phyloP scores from a whole-genome alignment of 2,797 vertebrate genomes.

The Linurgus olivaceus region DNA sequence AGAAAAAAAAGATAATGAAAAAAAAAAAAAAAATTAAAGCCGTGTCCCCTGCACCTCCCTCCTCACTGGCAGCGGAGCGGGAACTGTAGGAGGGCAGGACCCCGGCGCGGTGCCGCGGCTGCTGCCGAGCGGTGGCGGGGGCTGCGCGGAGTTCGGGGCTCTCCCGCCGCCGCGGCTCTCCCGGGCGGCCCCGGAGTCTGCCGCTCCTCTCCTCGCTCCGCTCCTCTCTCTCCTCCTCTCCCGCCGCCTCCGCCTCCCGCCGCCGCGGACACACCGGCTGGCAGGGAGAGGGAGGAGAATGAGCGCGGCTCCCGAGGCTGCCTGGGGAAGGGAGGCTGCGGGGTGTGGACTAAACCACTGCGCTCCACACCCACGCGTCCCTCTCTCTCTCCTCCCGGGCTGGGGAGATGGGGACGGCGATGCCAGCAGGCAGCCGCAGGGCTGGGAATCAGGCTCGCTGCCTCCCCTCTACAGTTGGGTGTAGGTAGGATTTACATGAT shows the following conservation, averaged over 20 bases:
- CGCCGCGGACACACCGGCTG: slow-evolving; percentile 43
- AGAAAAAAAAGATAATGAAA: not conserved
- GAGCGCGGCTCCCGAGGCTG: slow-evolving; percentile 35
- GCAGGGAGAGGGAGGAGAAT: slow-evolving; percentile 60
- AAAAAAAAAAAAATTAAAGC: not conserved
- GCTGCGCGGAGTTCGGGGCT: not conserved
- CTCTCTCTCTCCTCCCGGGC: not conserved
- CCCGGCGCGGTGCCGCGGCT: not conserved
- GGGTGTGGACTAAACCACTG: slow-evolving; percentile 62
- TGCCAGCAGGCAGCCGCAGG: not conserved
- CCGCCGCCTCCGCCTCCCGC: slow-evolving; percentile 29
- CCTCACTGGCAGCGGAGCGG: slow-evolving; percentile 49
- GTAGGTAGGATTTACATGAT: slow-evolving; percentile 41
- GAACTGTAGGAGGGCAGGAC: not conserved
- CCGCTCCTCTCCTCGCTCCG: not conserved
- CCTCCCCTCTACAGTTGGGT: not conserved
- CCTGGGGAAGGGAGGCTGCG: slow-evolving; percentile 31
- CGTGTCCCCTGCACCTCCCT: slow-evolving; percentile 30
- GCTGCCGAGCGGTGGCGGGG: not conserved
- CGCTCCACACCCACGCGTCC: slow-evolving; percentile 60
- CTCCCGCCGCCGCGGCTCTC: not conserved
- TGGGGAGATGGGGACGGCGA: not conserved
- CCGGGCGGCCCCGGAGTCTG: not conserved
- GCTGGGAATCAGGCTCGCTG: not conserved
- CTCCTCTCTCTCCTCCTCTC: slow-evolving; percentile 8